Conservation (phyloP, 2,888 invertebrate genomes). For the Malthinus seriepunctatus region DNA sequence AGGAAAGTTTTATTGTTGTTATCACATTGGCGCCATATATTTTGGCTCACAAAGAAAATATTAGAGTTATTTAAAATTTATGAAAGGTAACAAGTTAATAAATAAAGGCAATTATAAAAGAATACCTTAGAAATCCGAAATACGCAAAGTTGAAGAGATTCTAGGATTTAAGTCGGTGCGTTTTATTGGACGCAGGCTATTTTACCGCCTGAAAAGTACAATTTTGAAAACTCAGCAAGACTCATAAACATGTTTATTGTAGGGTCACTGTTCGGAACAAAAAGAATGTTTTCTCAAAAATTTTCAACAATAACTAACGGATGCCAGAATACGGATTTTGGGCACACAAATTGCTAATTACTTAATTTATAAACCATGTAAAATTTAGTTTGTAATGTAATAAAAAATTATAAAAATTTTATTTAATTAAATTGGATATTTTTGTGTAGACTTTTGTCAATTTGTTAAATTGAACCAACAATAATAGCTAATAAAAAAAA, state of each 20-base stretch:
- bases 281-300: not conserved
- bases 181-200: constrained; percentile 32
- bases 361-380: no score
- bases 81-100: constrained; percentile 24
- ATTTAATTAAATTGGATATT: no score
- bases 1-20: constrained; percentile 14
- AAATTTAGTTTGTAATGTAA: no score
- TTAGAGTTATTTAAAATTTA: constrained; percentile 24
- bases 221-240: constrained; percentile 32
- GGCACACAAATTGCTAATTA: no score
- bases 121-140: constrained; percentile 19
- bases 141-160: constrained; percentile 17
- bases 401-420: no score
- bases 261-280: constrained; percentile 22
- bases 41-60: constrained; percentile 8
- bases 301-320: no score
- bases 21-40: constrained; percentile 25
- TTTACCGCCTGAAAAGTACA: constrained; percentile 29
- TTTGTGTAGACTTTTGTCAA: no score
- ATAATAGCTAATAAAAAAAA: no score
- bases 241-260: constrained; percentile 36
- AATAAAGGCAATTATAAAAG: constrained; percentile 20
- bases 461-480: no score
- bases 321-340: no score
- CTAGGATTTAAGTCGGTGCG: constrained; percentile 22